Conservation (phyloP, 2,113 vertebrate genomes). For the Phoenicopterus ruber region DNA sequence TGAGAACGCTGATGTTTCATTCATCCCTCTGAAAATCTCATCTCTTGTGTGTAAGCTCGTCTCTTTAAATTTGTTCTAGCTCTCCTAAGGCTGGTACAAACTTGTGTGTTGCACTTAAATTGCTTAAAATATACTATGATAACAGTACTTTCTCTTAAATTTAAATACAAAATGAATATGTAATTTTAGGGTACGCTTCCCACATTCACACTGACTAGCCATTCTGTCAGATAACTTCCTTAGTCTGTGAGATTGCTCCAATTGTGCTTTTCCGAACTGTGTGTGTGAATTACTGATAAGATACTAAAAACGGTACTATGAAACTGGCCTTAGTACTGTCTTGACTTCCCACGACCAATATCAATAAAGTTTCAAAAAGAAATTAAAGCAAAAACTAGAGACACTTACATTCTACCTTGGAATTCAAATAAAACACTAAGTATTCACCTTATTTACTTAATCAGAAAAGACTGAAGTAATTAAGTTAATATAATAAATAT, state of each 20-base stretch:
- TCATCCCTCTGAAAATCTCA: neutral
- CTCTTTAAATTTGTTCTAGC: neutral
- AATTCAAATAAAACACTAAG: neutral
- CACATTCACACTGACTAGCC: neutral
- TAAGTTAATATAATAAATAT: neutral
- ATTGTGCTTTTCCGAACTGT: neutral
- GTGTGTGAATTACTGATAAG: neutral
- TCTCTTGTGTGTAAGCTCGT: neutral
- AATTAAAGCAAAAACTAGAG: neutral
- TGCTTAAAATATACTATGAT: neutral
- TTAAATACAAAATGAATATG: neutral
- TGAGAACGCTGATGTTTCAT: fast-evolving
- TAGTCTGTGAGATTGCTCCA: neutral
- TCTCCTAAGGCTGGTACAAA: neutral
- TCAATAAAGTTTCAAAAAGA: neutral
- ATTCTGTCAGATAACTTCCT: neutral
- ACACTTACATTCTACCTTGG: neutral
- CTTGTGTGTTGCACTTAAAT: neutral
- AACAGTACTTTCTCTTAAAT: neutral
- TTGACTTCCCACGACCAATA: neutral
- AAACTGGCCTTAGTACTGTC: neutral
- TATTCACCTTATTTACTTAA: neutral
- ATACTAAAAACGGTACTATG: neutral
- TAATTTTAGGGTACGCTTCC: neutral
- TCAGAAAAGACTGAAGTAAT: neutral